phyloP scores from a whole-genome alignment of 2,888 invertebrate species.

The Pollenia angustigena region DNA sequence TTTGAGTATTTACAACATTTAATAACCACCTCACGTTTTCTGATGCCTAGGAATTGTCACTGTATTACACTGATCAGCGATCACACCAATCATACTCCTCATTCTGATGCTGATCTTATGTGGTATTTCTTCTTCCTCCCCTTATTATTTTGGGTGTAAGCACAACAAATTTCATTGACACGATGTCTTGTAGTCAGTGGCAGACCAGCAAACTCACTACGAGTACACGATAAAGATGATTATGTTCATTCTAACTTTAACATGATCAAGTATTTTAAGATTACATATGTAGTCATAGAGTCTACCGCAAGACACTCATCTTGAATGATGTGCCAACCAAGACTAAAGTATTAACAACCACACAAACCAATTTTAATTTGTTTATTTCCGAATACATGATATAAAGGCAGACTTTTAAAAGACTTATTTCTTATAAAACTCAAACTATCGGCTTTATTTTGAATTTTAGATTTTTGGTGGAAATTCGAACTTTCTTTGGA shows the following conservation, averaged over 20 bases:
- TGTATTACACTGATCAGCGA: conserved; percentile 37
- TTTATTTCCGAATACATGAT: neutral
- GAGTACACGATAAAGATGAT: conserved; percentile 46
- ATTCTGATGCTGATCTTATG: conserved; percentile 14
- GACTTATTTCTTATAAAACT: neutral
- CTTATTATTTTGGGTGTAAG: conserved; percentile 54
- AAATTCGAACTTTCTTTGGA: too few relatives aligned
- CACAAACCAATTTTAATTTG: neutral
- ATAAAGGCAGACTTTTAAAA: conserved; percentile 10
- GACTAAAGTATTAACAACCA: neutral
- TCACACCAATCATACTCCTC: conserved; percentile 17
- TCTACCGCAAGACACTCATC: conserved; percentile 67
- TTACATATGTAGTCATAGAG: conserved; percentile 62
- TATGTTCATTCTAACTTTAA: conserved; percentile 43
- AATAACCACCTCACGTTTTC: conserved; percentile 46
- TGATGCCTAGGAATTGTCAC: conserved; percentile 22
- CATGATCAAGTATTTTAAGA: conserved; percentile 50
- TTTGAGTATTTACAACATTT: conserved; percentile 24
- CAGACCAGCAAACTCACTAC: conserved; percentile 13
- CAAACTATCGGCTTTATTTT: too few relatives aligned
- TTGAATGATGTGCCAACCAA: conserved; percentile 62
- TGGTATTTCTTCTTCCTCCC: neutral
- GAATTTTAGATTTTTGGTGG: too few relatives aligned
- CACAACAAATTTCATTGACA: conserved; percentile 70
- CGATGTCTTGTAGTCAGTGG: conserved; percentile 50